These are phyloP conservation scores for Neoascia interrupta DNA, from an alignment of 2,888 invertebrate species.

Conservation along the genomic window DNA sequence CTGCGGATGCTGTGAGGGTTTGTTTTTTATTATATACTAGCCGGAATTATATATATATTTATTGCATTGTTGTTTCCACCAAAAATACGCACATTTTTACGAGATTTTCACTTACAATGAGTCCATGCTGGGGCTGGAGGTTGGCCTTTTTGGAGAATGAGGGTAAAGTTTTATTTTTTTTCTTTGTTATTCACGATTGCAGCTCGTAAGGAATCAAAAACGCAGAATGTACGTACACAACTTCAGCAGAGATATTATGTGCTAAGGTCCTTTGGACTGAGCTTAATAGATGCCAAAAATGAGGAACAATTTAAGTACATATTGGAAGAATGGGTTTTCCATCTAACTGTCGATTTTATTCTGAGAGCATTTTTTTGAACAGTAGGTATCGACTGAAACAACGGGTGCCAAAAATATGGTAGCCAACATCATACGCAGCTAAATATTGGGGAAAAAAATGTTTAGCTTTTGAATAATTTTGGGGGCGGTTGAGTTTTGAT, in stretches of 20 bases:
- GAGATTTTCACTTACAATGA: conserved; percentile 55
- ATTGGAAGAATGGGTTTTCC: conserved; percentile 45
- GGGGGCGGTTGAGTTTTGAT: conserved; percentile 42
- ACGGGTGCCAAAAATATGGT: conserved; percentile 35
- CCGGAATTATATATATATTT: background rate
- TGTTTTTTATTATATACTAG: background rate
- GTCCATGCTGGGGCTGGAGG: background rate
- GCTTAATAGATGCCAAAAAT: too few species aligned
- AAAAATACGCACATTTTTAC: conserved; percentile 51
- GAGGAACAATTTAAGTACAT: conserved; percentile 50
- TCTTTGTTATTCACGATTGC: conserved; percentile 32
- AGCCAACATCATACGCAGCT: conserved; percentile 26
- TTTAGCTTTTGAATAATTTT: conserved; percentile 65
- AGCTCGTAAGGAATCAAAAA: conserved; percentile 18
- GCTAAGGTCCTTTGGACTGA: too few species aligned
- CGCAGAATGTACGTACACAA: conserved; percentile 9
- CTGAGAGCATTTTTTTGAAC: conserved; percentile 31
- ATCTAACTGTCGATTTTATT: conserved; percentile 59
- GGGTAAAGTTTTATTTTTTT: conserved; percentile 30
- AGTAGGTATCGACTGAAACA: background rate
- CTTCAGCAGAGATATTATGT: conserved; percentile 44
- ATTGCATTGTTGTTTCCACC: conserved; percentile 21
- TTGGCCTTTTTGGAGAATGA: conserved; percentile 18
- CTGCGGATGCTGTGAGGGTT: too few species aligned
- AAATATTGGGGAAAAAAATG: conserved; percentile 9